These are phyloP conservation scores for Drosophila albomicans DNA, from an alignment of 1,140 invertebrate species.

Conservation along the genomic window DNA sequence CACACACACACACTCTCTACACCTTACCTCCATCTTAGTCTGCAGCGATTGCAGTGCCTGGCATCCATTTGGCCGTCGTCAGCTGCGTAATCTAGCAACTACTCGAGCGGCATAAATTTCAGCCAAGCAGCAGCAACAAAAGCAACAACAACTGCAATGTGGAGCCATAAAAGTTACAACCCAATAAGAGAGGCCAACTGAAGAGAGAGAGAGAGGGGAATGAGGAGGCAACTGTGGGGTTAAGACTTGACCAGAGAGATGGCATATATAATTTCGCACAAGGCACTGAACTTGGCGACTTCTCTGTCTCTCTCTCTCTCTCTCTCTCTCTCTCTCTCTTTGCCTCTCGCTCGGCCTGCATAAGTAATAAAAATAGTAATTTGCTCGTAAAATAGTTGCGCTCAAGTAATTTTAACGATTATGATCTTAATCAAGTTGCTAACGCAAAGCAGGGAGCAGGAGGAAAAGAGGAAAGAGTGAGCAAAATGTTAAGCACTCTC, in stretches of 20 bases:
- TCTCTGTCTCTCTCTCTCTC: background rate
- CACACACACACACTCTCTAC: background rate
- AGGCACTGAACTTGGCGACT: constrained; percentile 49
- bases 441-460: background rate
- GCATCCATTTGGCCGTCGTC: background rate
- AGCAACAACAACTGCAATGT: constrained; percentile 32
- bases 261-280: constrained; percentile 42
- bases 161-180: constrained; percentile 52
- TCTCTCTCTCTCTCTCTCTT: background rate
- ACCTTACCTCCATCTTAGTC: background rate
- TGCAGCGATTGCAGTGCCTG: background rate
- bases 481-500: constrained; percentile 35
- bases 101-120: constrained; percentile 54
- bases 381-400: constrained; percentile 61
- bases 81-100: constrained; percentile 54
- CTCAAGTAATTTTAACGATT: constrained; percentile 64
- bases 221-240: constrained; percentile 3
- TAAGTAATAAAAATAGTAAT: constrained; percentile 61
- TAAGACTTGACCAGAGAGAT: constrained; percentile 41
- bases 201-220: background rate
- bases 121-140: constrained; percentile 29
- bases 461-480: too few relatives aligned
- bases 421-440: constrained; percentile 61
- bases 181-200: constrained; percentile 23
- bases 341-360: constrained; percentile 25